Percentiles rank a stretch among this genome's conserved stretches.
phyloP scores from a whole-genome alignment of 2,888 invertebrate species.

The Pteria penguin region DNA sequence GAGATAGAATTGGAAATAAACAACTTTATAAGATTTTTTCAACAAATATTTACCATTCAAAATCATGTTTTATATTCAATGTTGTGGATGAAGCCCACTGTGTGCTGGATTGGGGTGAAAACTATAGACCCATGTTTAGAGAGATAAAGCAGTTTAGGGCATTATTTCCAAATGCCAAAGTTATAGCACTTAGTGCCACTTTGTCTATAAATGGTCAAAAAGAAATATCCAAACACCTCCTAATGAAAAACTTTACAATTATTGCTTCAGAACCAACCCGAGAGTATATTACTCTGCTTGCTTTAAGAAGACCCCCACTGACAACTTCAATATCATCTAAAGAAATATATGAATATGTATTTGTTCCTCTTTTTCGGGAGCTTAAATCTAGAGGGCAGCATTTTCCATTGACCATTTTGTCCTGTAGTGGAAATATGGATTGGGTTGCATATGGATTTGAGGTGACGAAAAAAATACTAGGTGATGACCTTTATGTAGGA shows the following conservation, averaged over 20 bases:
- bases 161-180: neutral
- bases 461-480: neutral
- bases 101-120: constrained; percentile 7
- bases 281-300: neutral
- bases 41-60: neutral
- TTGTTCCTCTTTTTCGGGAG: neutral
- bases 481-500: constrained; percentile 4
- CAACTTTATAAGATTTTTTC: neutral
- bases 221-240: neutral
- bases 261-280: neutral
- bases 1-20: neutral
- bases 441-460: constrained; percentile 14
- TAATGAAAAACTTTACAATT: neutral
- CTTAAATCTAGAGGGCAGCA: constrained; percentile 3
- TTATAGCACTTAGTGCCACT: neutral
- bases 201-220: neutral
- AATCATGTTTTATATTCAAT: neutral
- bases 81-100: constrained; percentile 22
- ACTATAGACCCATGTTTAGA: constrained; percentile 7
- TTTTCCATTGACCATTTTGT: constrained; percentile 8
- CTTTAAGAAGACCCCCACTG: neutral
- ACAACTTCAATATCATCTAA: neutral
- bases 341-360: constrained; percentile 1
- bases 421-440: constrained; percentile 4
- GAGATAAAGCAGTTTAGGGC: neutral